These are phyloP conservation scores for Pogonomyrmex barbatus DNA, from an alignment of 1,140 invertebrate genomes.

Conservation along the genomic window DNA sequence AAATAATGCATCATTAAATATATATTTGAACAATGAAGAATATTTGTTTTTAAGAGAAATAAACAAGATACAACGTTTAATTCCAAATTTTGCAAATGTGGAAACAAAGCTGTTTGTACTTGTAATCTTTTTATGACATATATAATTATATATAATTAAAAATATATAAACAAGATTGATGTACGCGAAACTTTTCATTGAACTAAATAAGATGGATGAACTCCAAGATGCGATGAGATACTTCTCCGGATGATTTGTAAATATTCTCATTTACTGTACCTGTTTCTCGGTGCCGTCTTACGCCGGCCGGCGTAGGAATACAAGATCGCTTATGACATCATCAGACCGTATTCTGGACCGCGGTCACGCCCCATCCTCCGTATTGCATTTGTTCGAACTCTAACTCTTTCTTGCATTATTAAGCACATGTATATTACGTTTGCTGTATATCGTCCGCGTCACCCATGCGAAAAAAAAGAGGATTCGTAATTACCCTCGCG, in stretches of 20 bases:
- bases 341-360: constrained; percentile 78
- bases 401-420: constrained; percentile 31
- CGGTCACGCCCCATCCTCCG: constrained; percentile 80
- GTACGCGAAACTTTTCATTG: neutral
- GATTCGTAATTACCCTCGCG: too few species aligned
- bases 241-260: neutral
- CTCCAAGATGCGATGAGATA: neutral
- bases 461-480: neutral
- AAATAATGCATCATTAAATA: neutral
- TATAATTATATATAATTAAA: too few species aligned
- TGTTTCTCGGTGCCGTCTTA: constrained; percentile 21
- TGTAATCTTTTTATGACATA: too few species aligned
- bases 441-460: neutral
- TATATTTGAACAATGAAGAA: neutral
- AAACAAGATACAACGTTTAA: neutral
- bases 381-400: constrained; percentile 1
- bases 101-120: neutral
- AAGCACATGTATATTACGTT: neutral
- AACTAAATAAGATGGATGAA: neutral
- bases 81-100: neutral
- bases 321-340: constrained; percentile 79
- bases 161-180: neutral
- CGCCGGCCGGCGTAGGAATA: constrained; percentile 76
- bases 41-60: neutral
- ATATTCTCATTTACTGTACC: constrained; percentile 55